Evolutionary conservation across 2,888 invertebrate species (phyloP).

Genomic region (Dorcus hopei): DNA sequence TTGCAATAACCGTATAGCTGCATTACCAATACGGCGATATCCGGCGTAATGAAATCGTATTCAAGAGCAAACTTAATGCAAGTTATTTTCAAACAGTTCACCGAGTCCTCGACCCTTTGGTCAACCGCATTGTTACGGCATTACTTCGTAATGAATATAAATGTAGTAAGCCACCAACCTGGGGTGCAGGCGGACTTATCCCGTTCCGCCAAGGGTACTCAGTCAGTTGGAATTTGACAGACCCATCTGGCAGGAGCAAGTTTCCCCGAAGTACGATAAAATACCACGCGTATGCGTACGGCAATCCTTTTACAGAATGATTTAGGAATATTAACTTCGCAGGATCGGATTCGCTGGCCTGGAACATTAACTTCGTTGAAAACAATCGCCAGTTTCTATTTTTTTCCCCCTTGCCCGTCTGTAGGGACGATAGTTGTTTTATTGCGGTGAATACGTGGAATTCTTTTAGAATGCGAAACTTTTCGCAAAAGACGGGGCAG

Average conservation of each 20-base stretch:
- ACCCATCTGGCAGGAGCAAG: not conserved
- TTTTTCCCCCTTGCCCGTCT: not conserved
- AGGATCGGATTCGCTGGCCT: not conserved
- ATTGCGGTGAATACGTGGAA: not conserved
- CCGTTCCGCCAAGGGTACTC: not conserved
- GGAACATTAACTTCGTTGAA: slow-evolving; percentile 1
- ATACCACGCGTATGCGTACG: not conserved
- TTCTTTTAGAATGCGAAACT: no score
- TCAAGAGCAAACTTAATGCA: not conserved
- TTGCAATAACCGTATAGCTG: not conserved
- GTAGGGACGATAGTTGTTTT: not conserved
- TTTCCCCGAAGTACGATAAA: not conserved
- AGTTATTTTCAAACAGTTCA: not conserved
- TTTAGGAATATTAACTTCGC: not conserved
- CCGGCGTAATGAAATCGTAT: slow-evolving; percentile 1
- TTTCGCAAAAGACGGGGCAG: no score
- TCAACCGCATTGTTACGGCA: slow-evolving; percentile 44
- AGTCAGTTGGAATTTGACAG: not conserved
- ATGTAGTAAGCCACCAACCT: slow-evolving; percentile 33
- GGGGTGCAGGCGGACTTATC: not conserved
- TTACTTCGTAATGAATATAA: slow-evolving; percentile 45
- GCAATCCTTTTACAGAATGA: not conserved
- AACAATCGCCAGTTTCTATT: not conserved
- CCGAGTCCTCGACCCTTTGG: slow-evolving; percentile 37
- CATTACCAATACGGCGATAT: not conserved